Evolutionary conservation across 1,140 invertebrate genomes (phyloP), one percentile per base, ranked within the genome.

Genomic region (Penaeus chinensis): DNA sequence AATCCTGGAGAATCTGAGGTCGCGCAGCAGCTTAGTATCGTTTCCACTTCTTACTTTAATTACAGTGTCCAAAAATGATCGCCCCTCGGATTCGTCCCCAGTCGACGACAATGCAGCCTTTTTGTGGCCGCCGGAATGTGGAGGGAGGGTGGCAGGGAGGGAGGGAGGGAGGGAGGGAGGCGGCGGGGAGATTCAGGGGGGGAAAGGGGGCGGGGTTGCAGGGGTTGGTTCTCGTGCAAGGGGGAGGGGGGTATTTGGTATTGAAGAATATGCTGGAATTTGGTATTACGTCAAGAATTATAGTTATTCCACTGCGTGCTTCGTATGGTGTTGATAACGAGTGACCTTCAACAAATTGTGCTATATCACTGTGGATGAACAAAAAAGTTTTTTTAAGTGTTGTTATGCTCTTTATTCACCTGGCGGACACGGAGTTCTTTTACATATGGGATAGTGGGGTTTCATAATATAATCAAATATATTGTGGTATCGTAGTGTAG

Each of bases 21-120:
- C 27, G 10, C 20, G 22, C 22, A 24, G n/a, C 19, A 42, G 82
- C 65, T 37, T 61, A 84, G 82, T 84, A 84, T 84, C 82, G 69
- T 76, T 84, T 69, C 82, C 80, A 42, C 69, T 87, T 87, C 85
- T 87, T 82, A 76, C 79, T 87, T 82, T 87, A 87, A 87, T 87
- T 87, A 82, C 79, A 27, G 20, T 20, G 62, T 37, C 79, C 85
- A 87, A 87, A 87, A 87, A 87, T 87, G 79, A 87, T 87, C 80
- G 66, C 69, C 79, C 63, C 32, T 24, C n/a, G 32, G 37, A 77
- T 81, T 62, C 66, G 60, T 60, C 63, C 42, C 47, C 84, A 74
- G 37, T 77, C 61, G 79, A 82, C 79, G 85, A 87, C 85, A 87
- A 87, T 87, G 85, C 65, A 54, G 61, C 66, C 81, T 80, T 87